phyloP scores from a whole-genome alignment of 1,140 invertebrate genomes.

The Patella vulgata region DNA sequence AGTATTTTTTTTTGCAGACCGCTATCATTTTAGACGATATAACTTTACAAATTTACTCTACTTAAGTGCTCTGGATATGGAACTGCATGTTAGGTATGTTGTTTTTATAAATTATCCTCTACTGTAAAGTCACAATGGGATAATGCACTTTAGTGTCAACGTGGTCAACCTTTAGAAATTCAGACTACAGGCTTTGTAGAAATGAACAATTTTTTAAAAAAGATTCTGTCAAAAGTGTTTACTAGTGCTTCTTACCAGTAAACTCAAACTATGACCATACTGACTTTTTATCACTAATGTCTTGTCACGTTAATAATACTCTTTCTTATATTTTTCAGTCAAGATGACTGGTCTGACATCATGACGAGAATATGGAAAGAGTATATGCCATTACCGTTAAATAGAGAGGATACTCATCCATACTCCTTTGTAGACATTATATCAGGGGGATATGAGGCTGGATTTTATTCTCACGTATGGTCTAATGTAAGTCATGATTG shows the following conservation, averaged over 20 bases:
- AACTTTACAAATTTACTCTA: constrained; percentile 83
- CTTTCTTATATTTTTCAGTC: no score
- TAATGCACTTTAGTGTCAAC: no score
- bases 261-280: no score
- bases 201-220: no score
- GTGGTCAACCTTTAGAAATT: no score
- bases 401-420: constrained; percentile 81
- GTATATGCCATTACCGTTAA: constrained; percentile 78
- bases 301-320: no score
- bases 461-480: constrained; percentile 68
- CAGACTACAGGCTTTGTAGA: no score
- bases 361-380: constrained; percentile 80
- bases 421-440: constrained; percentile 77
- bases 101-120: no score
- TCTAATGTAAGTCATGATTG: constrained; percentile 59
- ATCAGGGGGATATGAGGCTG: constrained; percentile 62
- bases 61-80: constrained; percentile 83
- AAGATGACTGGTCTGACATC: constrained; percentile 82
- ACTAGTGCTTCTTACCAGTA: no score
- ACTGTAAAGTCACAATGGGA: no score
- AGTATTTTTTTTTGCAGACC: constrained; percentile 61
- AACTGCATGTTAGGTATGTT: constrained; percentile 78
- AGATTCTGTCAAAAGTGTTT: no score
- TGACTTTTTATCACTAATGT: no score
- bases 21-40: constrained; percentile 80